Conservation (phyloP, 2,888 invertebrate genomes). For the Rosalia funebris region DNA sequence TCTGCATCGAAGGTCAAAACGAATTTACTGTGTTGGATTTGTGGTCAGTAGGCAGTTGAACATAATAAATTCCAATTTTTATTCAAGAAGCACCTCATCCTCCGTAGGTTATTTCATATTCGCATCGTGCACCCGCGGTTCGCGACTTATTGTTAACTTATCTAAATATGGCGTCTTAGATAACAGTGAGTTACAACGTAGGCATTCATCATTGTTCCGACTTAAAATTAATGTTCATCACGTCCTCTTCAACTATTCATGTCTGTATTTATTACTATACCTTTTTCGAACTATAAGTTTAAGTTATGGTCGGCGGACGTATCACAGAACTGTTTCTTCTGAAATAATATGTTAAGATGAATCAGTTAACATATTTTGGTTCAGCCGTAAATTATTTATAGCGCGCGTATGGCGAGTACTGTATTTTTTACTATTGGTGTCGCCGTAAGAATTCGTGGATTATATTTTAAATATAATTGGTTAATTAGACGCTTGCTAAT, state of each 20-base stretch:
- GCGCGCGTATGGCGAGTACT: neutral
- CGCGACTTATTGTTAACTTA: conserved; percentile 26
- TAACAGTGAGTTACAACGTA: conserved; percentile 7
- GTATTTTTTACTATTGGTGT: too few relatives aligned
- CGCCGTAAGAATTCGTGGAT: too few relatives aligned
- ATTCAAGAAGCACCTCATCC: conserved; percentile 14
- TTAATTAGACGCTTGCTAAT: too few relatives aligned
- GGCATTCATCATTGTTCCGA: conserved; percentile 11
- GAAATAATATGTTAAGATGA: neutral
- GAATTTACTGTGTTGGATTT: neutral
- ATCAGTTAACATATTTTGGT: neutral
- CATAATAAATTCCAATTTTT: conserved; percentile 4
- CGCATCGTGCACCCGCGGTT: conserved; percentile 5
- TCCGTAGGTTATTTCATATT: conserved; percentile 19
- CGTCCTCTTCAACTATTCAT: neutral
- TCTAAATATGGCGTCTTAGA: conserved; percentile 24
- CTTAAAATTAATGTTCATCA: conserved; percentile 61
- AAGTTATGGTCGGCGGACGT: neutral
- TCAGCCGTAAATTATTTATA: neutral
- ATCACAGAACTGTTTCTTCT: neutral
- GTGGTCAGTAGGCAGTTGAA: conserved; percentile 14
- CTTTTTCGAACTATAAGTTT: neutral
- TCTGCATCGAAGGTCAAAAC: neutral
- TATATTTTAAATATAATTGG: too few relatives aligned
- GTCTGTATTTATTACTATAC: neutral